Evolutionary conservation across 2,888 invertebrate genomes (phyloP), one percentile per base, ranked within the genome.

Genomic region (Micropterix aruncella): DNA sequence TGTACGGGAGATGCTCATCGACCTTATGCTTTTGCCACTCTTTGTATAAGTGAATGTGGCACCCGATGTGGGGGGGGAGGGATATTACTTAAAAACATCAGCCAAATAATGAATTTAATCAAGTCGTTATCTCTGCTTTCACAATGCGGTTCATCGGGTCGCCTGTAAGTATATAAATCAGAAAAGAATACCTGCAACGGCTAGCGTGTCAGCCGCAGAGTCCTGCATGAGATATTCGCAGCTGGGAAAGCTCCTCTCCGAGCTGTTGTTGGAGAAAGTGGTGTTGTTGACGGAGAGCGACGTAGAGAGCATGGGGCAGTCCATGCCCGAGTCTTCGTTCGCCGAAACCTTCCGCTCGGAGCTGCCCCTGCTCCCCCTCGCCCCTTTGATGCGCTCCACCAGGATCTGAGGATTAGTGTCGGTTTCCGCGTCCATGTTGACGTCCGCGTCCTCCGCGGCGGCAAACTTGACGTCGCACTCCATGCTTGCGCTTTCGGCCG

Each of bases 281-380:
- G 48, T 47, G 36, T 47, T 47, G n/a, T 48, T 50, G 9, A 42
- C 42, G 3, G 47, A 47, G 7, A 48, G 46, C 14, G 48, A 47
- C 16, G 44, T 45, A 17, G 48, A 50, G 18, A 47, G 16, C 1
- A 47, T 46, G 19, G 47, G 50, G 19, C 48, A 47, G 16, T 49
- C 46, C 16, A 51, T 36, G 15, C 49, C 49, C 2, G 49, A 51
- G 14, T 51, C 51, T 16, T 51, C 48, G 16, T 40, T 48, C 3
- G 12, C 36, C 4, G 37, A 15, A 1, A 38, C 17, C 9, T 40
- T 43, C 27, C 18, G 38, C 9, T 14, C 9, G 2, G 18, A 15
- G 15, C 18, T 15, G 5, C 40, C 4, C 40, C 3, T 5, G 5
- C 40, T 9, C 40, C 3, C 9, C 38, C n/a, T 12, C 5, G 5